Evolutionary conservation across 2,797 vertebrate genomes (phyloP).

Genomic region (Sebastes diploproa): DNA sequence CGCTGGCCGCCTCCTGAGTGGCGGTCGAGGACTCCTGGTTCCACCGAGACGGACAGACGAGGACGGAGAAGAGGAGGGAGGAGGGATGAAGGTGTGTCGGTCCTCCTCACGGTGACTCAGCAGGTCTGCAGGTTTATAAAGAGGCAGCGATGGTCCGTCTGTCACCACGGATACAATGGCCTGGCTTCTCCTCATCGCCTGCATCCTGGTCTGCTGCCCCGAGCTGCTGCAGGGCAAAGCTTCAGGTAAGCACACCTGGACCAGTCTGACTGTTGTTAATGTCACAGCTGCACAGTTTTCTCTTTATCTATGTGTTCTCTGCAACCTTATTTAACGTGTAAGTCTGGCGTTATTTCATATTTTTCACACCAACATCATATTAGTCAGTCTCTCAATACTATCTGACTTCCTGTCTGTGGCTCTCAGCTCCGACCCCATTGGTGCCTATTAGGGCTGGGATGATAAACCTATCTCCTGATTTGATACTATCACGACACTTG

Average conservation of each 20-base stretch:
- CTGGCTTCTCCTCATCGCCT: slow-evolving; percentile 37
- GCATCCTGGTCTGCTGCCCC: slow-evolving; percentile 46
- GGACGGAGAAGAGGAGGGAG: neutral
- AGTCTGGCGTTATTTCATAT: no score
- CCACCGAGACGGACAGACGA: neutral
- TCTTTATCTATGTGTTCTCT: no score
- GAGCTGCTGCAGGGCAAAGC: slow-evolving; percentile 48
- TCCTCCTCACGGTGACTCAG: slow-evolving; percentile 62
- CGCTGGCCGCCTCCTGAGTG: neutral
- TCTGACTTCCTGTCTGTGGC: no score
- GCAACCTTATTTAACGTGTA: no score
- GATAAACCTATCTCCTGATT: no score
- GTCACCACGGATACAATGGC: slow-evolving; percentile 56
- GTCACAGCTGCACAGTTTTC: no score
- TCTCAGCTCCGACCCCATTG: no score
- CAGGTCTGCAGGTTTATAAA: slow-evolving; percentile 56
- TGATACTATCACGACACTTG: no score
- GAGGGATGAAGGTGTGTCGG: slow-evolving; percentile 8
- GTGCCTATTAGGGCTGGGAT: no score
- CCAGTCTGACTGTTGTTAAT: neutral
- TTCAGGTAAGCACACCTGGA: slow-evolving; percentile 54
- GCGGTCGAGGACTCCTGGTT: slow-evolving; percentile 43
- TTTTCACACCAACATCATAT: no score
- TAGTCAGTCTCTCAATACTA: no score
- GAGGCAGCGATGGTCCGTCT: neutral